phyloP scores from a whole-genome alignment of 2,113 vertebrate species.

The Triplophysa rosa region DNA sequence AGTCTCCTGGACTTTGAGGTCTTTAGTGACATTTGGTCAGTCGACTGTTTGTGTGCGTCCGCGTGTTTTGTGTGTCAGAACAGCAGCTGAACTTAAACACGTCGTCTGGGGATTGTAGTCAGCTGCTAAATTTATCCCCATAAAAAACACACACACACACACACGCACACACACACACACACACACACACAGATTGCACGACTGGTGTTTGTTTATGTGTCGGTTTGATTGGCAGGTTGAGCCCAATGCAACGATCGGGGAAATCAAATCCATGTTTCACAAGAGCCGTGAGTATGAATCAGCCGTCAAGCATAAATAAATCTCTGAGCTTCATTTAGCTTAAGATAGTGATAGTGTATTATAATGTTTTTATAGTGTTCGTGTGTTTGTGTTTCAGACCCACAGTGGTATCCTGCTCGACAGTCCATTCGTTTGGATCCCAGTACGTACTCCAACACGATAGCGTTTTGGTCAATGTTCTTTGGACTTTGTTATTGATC shows the following conservation, averaged over 20 bases:
- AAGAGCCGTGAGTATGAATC: constrained; percentile 82
- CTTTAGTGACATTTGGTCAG: background rate
- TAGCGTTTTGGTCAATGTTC: background rate
- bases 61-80: constrained; percentile 45
- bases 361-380: background rate
- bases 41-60: constrained; percentile 11
- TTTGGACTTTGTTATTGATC: background rate
- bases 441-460: constrained; percentile 76
- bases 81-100: constrained; percentile 65
- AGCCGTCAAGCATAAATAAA: background rate
- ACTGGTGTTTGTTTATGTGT: constrained; percentile 19
- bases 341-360: background rate
- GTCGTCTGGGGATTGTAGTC: constrained; percentile 41
- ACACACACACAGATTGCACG: background rate
- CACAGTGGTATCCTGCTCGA: constrained; percentile 90
- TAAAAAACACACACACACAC: constrained; percentile 24
- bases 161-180: constrained; percentile 19
- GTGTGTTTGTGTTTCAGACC: constrained; percentile 72
- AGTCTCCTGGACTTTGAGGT: background rate
- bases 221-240: constrained; percentile 79
- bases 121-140: constrained; percentile 68
- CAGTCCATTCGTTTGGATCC: constrained; percentile 91
- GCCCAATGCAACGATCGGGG: constrained; percentile 89
- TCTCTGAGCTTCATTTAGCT: background rate
- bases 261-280: constrained; percentile 93